Conservation (phyloP, 2,113 vertebrate genomes). For the Connochaetes taurinus region DNA sequence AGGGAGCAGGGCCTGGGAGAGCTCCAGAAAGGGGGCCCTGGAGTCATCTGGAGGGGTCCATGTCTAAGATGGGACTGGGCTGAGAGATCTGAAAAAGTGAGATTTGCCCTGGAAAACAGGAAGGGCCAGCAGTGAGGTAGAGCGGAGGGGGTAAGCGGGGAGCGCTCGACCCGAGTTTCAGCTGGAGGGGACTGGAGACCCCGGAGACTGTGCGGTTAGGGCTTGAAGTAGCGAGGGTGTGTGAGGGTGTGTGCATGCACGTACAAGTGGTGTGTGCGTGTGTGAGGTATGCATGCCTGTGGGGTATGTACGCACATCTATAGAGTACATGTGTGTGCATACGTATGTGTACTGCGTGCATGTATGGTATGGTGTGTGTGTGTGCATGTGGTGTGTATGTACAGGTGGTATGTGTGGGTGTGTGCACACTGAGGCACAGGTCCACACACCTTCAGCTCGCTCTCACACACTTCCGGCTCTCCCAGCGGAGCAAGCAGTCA, state of each 20-base stretch:
- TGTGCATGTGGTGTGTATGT: not conserved
- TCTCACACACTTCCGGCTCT: not conserved
- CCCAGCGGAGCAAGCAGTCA: not conserved
- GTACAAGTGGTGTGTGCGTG: not conserved
- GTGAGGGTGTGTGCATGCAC: not conserved
- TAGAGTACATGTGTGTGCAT: not conserved
- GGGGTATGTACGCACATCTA: not conserved
- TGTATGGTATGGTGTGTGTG: not conserved
- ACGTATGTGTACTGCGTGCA: not conserved
- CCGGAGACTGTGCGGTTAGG: rapidly evolving
- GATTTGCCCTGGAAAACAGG: not conserved
- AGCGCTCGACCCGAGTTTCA: rapidly evolving
- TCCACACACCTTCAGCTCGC: not conserved
- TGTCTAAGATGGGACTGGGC: rapidly evolving
- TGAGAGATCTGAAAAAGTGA: rapidly evolving
- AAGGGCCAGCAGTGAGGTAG: rapidly evolving
- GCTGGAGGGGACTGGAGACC: no score
- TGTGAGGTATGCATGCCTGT: not conserved
- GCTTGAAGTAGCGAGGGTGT: not conserved
- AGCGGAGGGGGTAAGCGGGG: rapidly evolving
- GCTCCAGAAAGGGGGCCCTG: not conserved
- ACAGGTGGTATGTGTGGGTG: not conserved
- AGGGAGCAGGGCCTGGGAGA: not conserved
- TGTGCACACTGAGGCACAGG: not conserved
- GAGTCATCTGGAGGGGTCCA: rapidly evolving